Evolutionary conservation across 2,888 invertebrate genomes (phyloP), one percentile per base, ranked within the genome.

Genomic region (Meteorus colon): DNA sequence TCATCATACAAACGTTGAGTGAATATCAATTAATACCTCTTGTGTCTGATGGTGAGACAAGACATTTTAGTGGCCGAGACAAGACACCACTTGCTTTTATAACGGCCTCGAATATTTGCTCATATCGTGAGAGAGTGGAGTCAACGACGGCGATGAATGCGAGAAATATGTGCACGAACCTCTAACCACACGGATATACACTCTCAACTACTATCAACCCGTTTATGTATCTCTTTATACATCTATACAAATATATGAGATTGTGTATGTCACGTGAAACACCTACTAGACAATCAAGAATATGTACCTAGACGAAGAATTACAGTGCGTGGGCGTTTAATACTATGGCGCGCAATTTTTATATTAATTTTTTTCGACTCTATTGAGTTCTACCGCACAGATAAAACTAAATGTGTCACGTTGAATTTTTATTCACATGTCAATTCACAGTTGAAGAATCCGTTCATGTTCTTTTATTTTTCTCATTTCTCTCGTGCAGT

Each of bases 1-100:
- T 41, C 59, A 71, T 24, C 24, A 24, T 63, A 31, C 59, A 72
- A 8, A 41, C 41, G 41, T 41, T 41, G 12, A 41, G 12, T 76
- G 79, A 77, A 79, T 79, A 74, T 74, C 74, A 79, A 79, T 79
- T 76, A 74, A 77, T 79, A 71, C 75, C 73, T 62, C 72, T 55
- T 63, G 29, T 75, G 73, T 69, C 34, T 60, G 34, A 69, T 72
- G 60, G 66, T 55, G 31, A 16, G 59, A 71, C 76, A 29, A 16
- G 37, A 16, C 12, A 55, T 27, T 34, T 31, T 76, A 59, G 71
- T 76, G 73, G 71, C 31, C 76, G 41, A 41, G 41, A 41, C 41
- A 41, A 41, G 41, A 12, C 41, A 41, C 41, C 41, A 71, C 78
- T 78, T 67, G 76, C 71, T 60, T 72, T 34, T 55, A 19, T 41